Conservation (phyloP, 2,888 invertebrate species). For the Sinhomidia bicolor region DNA sequence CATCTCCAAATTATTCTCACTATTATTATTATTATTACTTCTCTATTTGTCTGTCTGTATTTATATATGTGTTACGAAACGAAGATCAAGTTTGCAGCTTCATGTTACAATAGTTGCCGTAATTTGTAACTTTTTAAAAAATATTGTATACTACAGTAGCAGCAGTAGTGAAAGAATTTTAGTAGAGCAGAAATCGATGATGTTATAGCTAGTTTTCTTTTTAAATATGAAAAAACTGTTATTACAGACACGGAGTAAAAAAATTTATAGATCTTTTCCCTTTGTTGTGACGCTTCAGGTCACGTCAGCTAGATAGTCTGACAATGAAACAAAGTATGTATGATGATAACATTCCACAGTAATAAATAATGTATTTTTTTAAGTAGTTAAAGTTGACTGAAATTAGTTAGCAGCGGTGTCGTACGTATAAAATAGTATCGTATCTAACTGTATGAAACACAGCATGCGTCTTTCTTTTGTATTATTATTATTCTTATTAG, state of each 20-base stretch:
- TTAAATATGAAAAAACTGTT: not conserved
- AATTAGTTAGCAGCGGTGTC: not conserved
- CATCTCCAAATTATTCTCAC: not conserved
- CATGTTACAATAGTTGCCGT: not conserved
- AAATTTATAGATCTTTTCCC: not conserved
- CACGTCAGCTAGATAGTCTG: no score
- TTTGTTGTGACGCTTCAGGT: constrained; percentile 19
- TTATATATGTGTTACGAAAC: no score
- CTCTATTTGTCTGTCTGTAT: not conserved
- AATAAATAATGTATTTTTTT: not conserved
- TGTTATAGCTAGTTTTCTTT: no score
- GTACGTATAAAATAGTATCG: not conserved
- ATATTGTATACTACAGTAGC: not conserved
- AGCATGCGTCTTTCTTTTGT: constrained; percentile 41
- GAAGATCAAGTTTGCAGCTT: no score
- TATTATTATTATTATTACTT: no score
- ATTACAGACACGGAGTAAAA: not conserved
- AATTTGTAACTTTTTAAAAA: not conserved
- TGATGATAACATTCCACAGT: no score
- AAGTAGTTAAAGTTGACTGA: not conserved
- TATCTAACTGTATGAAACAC: constrained; percentile 22
- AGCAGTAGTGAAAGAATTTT: not conserved
- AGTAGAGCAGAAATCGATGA: not conserved
- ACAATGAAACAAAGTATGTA: no score
- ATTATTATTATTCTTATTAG: not conserved